Percentiles rank a stretch among this genome's conserved stretches.
Evolutionary conservation across 2,888 invertebrate species (phyloP).

Genomic region (Stratiomys singularior): DNA sequence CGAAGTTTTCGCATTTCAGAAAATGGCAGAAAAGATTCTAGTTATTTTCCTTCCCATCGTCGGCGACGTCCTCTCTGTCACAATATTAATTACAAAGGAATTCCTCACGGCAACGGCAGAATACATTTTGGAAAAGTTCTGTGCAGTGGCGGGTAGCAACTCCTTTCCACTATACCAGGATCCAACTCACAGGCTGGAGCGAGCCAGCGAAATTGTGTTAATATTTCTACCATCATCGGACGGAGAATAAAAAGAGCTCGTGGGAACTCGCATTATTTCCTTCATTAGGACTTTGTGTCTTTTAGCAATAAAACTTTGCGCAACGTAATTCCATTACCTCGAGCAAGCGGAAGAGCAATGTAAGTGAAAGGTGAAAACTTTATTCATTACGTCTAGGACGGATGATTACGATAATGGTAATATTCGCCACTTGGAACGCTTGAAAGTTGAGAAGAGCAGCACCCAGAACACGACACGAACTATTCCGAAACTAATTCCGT

Average conservation of each 20-base stretch:
- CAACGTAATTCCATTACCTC: neutral
- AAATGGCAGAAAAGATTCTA: slow-evolving; percentile 8
- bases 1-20: neutral
- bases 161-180: neutral
- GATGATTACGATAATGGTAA: slow-evolving; percentile 5
- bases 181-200: neutral
- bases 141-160: neutral
- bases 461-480: too few species aligned
- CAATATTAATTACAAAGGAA: slow-evolving; percentile 20
- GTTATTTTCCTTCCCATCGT: neutral
- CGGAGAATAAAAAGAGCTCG: neutral
- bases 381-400: neutral
- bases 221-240: slow-evolving; percentile 5
- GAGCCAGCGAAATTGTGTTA: slow-evolving; percentile 1
- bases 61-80: neutral
- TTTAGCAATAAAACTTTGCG: neutral
- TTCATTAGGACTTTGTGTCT: slow-evolving; percentile 26
- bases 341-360: neutral
- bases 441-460: neutral
- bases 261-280: slow-evolving; percentile 10
- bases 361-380: slow-evolving; percentile 22
- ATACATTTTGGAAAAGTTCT: slow-evolving; percentile 16
- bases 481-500: too few species aligned
- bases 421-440: neutral
- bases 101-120: slow-evolving; percentile 8